Evolutionary conservation across 2,113 vertebrate genomes (phyloP), one percentile per base, ranked within the genome.

Genomic region (Melospiza melodia): DNA sequence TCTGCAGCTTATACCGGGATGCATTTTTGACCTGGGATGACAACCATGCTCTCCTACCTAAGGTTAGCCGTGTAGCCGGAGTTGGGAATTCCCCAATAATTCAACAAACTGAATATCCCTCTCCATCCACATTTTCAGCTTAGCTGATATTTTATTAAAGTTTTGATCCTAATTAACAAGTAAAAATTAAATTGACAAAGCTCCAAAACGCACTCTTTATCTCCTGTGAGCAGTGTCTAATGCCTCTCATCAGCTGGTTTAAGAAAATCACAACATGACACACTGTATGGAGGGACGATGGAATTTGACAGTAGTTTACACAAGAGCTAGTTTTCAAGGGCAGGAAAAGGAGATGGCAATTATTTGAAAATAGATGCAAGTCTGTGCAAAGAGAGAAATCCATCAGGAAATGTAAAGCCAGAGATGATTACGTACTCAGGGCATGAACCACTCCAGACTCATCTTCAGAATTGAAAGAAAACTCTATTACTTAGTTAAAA

Each of bases 241-340:
- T 51, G 66, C 30, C 33, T 74, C 51, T 57, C 21, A 13, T 67
- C 79, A 74, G 16, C 39, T n/a, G 62, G 20, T 23, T 81, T 65
- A 89, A 82, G 84, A 85, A 68, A 87, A 89, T 46, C 28, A 27
- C 22, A 49, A 16, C 37, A 27, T 25, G 41, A 57, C 57, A 86
- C 12, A 23, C 7, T 0, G 3, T 39, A n/a, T 49, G 52, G 35
- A 75, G 54, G 39, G 49, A 74, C 39, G 37, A 30, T 8, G 68
- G 80, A 67, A 72, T 93, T 52, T 82, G 65, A 91, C 65, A 82
- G 61, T 43, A 79, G n/a, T 51, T 95, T 69, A 33, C 31, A 30
- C 18, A 55, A 73, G 74, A 87, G 28, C 31, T 75, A 15, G 12
- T 78, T 93, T 91, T 84, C 91, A 95, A 94, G 91, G 84, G 30